Conservation (phyloP, 1,140 invertebrate genomes). For the Drosophila jambulina region DNA sequence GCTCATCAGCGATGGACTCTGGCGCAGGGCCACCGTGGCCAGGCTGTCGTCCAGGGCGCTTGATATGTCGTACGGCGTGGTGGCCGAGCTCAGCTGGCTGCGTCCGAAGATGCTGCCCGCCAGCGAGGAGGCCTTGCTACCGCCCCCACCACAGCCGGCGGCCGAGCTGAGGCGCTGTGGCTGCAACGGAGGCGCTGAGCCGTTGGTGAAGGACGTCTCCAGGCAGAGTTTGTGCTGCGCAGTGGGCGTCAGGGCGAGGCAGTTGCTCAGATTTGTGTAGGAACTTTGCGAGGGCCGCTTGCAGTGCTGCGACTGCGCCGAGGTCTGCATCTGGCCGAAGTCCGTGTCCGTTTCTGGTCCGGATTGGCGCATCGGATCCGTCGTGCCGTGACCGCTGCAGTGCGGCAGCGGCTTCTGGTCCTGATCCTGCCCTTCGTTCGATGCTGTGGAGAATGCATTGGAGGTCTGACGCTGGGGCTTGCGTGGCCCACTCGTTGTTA, state of each 20-base stretch:
- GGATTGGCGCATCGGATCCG: slow-evolving; percentile 14
- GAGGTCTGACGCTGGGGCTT: slow-evolving; percentile 88
- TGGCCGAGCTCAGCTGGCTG: slow-evolving; percentile 71
- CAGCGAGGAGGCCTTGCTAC: slow-evolving; percentile 85
- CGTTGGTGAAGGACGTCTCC: slow-evolving; percentile 91
- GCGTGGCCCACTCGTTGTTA: slow-evolving; percentile 90
- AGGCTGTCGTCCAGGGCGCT: slow-evolving; percentile 76
- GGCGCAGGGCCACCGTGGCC: slow-evolving; percentile 67
- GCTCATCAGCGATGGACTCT: slow-evolving; percentile 71
- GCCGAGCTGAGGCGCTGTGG: background rate
- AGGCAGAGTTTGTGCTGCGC: slow-evolving; percentile 88
- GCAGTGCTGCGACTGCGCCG: slow-evolving; percentile 24
- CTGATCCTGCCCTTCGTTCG: slow-evolving; percentile 70
- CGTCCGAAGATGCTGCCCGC: slow-evolving; percentile 84
- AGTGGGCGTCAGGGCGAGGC: slow-evolving; percentile 84
- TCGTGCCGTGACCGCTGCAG: background rate
- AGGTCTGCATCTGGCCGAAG: slow-evolving; percentile 3
- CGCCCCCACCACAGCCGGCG: slow-evolving; percentile 12
- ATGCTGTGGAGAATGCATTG: slow-evolving; percentile 79
- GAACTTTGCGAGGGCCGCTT: slow-evolving; percentile 66
- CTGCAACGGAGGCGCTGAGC: slow-evolving; percentile 28
- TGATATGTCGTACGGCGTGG: slow-evolving; percentile 80
- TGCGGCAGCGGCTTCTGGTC: slow-evolving; percentile 23
- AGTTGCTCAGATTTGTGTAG: slow-evolving; percentile 71
- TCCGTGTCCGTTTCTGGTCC: slow-evolving; percentile 14